These are phyloP conservation scores for Fulica atra DNA, from an alignment of 2,113 vertebrate genomes.

Conservation along the genomic window DNA sequence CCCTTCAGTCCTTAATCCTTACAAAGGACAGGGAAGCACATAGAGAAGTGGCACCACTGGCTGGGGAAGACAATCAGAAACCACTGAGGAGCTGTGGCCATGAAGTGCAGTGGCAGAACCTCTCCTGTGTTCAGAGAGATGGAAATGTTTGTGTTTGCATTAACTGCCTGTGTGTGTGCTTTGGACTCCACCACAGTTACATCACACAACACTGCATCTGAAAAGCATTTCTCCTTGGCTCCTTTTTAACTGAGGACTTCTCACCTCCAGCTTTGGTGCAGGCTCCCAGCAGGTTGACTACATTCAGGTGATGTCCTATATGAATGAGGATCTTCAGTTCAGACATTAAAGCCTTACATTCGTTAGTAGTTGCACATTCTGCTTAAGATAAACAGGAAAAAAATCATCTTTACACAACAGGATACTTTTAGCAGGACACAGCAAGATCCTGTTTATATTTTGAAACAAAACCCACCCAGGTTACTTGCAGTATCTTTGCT, in stretches of 20 bases:
- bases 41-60: background rate
- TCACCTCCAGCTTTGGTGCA: constrained; percentile 94
- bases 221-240: background rate
- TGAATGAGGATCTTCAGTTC: constrained; percentile 96
- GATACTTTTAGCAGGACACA: constrained; percentile 61
- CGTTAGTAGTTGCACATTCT: constrained; percentile 92
- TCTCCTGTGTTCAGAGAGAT: background rate
- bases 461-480: constrained; percentile 45
- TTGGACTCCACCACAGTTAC: background rate
- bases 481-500: constrained; percentile 22
- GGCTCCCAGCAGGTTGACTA: constrained; percentile 92
- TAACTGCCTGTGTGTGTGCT: too few relatives aligned
- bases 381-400: constrained; percentile 70
- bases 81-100: background rate
- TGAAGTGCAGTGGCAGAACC: background rate
- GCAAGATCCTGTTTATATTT: constrained; percentile 71
- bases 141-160: background rate
- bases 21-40: background rate
- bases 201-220: background rate
- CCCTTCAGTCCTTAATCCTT: background rate
- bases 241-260: background rate
- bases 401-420: constrained; percentile 65
- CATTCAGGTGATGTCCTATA: constrained; percentile 92
- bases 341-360: constrained; percentile 93
- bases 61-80: background rate